Base-by-base conservation (phyloP, 2,888 invertebrate genomes). In the Cosmia pyralina region DNA sequence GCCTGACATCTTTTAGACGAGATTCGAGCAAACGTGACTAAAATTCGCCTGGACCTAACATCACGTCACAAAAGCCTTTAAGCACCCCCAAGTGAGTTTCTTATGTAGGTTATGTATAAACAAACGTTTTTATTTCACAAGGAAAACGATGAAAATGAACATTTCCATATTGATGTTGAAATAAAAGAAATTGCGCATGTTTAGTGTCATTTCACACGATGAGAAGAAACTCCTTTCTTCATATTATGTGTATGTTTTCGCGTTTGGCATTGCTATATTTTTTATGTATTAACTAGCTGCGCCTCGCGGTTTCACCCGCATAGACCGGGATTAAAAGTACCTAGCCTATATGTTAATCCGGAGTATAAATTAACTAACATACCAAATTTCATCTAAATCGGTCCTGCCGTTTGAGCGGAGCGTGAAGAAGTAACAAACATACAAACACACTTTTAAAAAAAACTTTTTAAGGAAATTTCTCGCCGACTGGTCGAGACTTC, bases 21-120 rank as follows among this genome's bases (percentile, higher is more conserved):
- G 75, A 71, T 77, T 74, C 41, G 28, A 57, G 65, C 57, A 71
- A 64, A 84, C 83, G 81, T 81, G 85, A 82, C 85, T 77, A 41
- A 78, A 84, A 81, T 84, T 78, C 71, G 70, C 52, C 62, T 64
- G 69, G 74, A 69, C 71, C 80, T 81, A 65, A 69, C 55, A 71
- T 60, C 34, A 68, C 63, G 63, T 28, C 64, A 66, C 69, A 52
- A 82, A 72, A 80, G 75, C 69, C 63, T 72, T 34, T 63, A 65
- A 82, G 77, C 44, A 80, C 66, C 50, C 41, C 48, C 41, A 58
- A 69, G 69, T 65, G 71, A 70, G 73, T 67, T 69, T 63, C 77
- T 34, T 22, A 63, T 64, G 67, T 74, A 50, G 52, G 66, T 34
- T 73, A 59, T 68, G 11, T 77, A 41, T 48, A 73, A 52, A 65